A percentile compares a stretch with the other conserved stretches of the same genome.
These are phyloP conservation scores for Netelia virgata DNA, from an alignment of 2,888 invertebrate genomes.

Conservation along the genomic window DNA sequence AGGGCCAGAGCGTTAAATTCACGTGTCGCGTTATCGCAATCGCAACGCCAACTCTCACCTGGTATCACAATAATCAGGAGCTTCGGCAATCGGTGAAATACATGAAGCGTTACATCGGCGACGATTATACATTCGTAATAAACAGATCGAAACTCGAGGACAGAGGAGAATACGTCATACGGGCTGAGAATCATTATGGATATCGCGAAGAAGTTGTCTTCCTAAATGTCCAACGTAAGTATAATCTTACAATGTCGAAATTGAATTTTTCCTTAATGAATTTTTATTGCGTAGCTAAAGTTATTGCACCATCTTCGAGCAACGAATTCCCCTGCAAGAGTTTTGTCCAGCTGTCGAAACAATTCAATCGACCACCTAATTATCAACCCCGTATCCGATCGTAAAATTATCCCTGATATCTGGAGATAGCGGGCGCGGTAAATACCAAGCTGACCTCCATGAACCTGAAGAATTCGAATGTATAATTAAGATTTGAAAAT, in stretches of 20 bases:
- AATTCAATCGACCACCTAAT: not conserved
- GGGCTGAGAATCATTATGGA: slow-evolving; percentile 98
- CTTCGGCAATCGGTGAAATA: slow-evolving; percentile 98
- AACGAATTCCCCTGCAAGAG: not conserved
- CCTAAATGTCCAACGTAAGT: slow-evolving; percentile 97
- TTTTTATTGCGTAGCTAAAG: too few species aligned
- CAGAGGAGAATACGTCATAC: slow-evolving; percentile 98
- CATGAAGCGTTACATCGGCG: slow-evolving; percentile 98
- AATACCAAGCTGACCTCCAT: too few species aligned
- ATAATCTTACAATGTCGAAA: not conserved
- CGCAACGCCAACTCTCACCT: slow-evolving; percentile 97
- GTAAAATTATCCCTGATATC: too few species aligned
- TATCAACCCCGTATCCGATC: not conserved
- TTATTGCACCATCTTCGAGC: not conserved
- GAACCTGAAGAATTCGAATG: too few species aligned
- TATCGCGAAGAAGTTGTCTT: slow-evolving; percentile 98
- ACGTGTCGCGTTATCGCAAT: slow-evolving; percentile 98
- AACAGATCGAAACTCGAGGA: slow-evolving; percentile 98
- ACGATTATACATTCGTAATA: slow-evolving; percentile 98
- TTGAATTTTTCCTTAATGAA: not conserved
- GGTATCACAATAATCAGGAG: slow-evolving; percentile 97
- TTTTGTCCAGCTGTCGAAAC: not conserved
- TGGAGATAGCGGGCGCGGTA: too few species aligned
- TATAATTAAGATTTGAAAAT: too few species aligned
- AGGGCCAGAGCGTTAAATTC: slow-evolving; percentile 98